Percentiles rank a stretch among this genome's conserved stretches.
Evolutionary conservation across 2,888 invertebrate species (phyloP).

Genomic region (Agonopterix heracliana): DNA sequence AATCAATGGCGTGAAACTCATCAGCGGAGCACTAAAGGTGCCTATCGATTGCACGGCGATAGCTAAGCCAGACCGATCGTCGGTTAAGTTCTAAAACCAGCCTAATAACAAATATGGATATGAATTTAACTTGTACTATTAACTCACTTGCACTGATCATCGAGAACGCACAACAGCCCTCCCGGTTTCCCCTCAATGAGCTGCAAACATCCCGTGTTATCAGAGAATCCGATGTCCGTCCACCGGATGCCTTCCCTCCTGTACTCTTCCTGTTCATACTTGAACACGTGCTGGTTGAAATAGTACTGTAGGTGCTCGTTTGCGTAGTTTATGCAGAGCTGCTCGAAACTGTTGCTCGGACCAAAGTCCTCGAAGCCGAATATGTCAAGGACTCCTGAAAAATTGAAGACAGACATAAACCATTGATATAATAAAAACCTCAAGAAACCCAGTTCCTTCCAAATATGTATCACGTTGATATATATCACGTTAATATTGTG

Average conservation of each 20-base stretch:
- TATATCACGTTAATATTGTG: too few relatives aligned
- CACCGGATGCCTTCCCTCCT: slow-evolving; percentile 94
- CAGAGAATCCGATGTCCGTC: slow-evolving; percentile 97
- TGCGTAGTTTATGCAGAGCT: slow-evolving; percentile 97
- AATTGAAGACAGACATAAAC: neutral
- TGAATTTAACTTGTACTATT: too few relatives aligned
- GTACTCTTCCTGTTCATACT: slow-evolving; percentile 98
- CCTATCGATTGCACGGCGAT: too few relatives aligned
- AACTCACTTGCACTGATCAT: slow-evolving; percentile 97
- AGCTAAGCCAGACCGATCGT: too few relatives aligned
- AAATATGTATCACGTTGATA: too few relatives aligned
- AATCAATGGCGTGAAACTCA: too few relatives aligned
- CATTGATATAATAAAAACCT: slow-evolving; percentile 2
- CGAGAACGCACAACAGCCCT: slow-evolving; percentile 91
- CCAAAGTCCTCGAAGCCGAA: slow-evolving; percentile 98
- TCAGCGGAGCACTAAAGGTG: too few relatives aligned
- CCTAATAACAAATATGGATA: too few relatives aligned
- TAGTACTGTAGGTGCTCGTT: slow-evolving; percentile 98
- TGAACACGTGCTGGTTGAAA: slow-evolving; percentile 98
- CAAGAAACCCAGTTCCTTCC: too few relatives aligned
- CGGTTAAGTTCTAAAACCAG: too few relatives aligned
- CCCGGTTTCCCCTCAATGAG: slow-evolving; percentile 94
- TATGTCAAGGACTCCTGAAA: slow-evolving; percentile 90
- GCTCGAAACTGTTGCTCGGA: slow-evolving; percentile 93
- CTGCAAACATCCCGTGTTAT: slow-evolving; percentile 95